Conservation (phyloP, 2,888 invertebrate species). For the Tholera decimalis region DNA sequence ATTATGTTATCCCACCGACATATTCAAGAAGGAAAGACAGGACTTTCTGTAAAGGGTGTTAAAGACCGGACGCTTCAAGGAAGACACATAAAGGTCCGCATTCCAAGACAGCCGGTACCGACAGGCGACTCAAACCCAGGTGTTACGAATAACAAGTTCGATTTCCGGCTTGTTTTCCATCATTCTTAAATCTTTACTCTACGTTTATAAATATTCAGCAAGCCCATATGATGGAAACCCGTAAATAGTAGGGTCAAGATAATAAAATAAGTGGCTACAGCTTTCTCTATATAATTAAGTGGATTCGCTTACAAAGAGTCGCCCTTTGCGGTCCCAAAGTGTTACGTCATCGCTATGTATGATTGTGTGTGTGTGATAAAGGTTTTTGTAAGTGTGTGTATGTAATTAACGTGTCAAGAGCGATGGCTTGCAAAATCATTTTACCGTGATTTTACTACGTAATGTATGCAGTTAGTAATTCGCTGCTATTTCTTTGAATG, state of each 20-base stretch:
- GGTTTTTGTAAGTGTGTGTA: slow-evolving; percentile 3
- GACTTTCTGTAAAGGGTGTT: slow-evolving; percentile 19
- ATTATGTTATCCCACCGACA: slow-evolving; percentile 8
- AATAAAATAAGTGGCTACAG: slow-evolving; percentile 42
- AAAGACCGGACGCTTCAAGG: slow-evolving; percentile 40
- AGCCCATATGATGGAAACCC: slow-evolving; percentile 33
- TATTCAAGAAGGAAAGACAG: not conserved
- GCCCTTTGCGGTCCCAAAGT: slow-evolving; percentile 15
- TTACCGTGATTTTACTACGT: too few species aligned
- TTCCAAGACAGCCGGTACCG: slow-evolving; percentile 54
- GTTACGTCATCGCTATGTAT: slow-evolving; percentile 50
- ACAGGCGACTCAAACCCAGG: slow-evolving; percentile 31
- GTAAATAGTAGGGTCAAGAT: slow-evolving; percentile 53
- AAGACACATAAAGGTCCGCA: slow-evolving; percentile 57
- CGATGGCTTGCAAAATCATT: slow-evolving; percentile 48
- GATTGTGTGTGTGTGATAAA: not conserved
- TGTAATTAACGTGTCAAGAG: slow-evolving; percentile 43
- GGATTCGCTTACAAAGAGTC: slow-evolving; percentile 57
- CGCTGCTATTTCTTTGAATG: slow-evolving; percentile 13
- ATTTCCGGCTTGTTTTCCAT: slow-evolving; percentile 47
- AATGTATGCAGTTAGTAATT: slow-evolving; percentile 18
- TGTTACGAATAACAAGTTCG: slow-evolving; percentile 31
- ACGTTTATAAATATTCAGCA: slow-evolving; percentile 46
- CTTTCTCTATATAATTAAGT: slow-evolving; percentile 57
- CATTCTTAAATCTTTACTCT: slow-evolving; percentile 19